These are phyloP conservation scores for Lerista edwardsae DNA, from an alignment of 2,797 vertebrate genomes.

Conservation along the genomic window DNA sequence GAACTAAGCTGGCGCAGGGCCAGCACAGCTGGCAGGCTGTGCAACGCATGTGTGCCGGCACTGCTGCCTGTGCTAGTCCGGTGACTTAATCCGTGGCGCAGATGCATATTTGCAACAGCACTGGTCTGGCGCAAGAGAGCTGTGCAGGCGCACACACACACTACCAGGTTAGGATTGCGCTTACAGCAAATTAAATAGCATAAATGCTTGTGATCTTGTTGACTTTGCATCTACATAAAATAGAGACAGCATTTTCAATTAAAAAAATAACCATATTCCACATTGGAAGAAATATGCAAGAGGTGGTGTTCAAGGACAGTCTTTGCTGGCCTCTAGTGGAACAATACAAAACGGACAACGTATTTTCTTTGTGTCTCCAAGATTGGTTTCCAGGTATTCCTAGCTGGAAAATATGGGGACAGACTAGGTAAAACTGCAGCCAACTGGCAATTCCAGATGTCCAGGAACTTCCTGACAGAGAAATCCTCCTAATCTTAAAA, in stretches of 20 bases:
- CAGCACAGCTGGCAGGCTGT: too few relatives aligned
- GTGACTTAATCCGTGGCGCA: too few relatives aligned
- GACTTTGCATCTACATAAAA: neutral
- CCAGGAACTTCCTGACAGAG: neutral
- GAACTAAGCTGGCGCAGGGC: too few relatives aligned
- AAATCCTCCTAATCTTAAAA: too few relatives aligned
- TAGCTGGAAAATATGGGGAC: neutral
- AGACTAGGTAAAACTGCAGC: neutral
- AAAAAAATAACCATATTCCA: neutral
- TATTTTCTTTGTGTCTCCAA: neutral
- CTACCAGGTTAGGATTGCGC: too few relatives aligned
- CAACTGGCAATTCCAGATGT: neutral
- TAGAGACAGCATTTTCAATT: neutral
- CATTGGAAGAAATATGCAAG: neutral
- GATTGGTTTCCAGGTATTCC: neutral
- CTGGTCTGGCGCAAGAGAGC: too few relatives aligned
- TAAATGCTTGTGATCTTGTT: neutral
- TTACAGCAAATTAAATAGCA: neutral
- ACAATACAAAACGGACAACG: neutral
- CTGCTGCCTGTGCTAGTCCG: too few relatives aligned
- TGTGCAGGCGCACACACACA: too few relatives aligned
- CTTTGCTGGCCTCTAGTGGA: slow-evolving; percentile 73
- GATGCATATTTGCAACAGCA: too few relatives aligned
- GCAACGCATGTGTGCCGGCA: too few relatives aligned
- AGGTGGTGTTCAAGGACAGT: neutral